These are phyloP conservation scores for Smittia aterrima DNA, from an alignment of 2,888 invertebrate genomes.

Conservation along the genomic window DNA sequence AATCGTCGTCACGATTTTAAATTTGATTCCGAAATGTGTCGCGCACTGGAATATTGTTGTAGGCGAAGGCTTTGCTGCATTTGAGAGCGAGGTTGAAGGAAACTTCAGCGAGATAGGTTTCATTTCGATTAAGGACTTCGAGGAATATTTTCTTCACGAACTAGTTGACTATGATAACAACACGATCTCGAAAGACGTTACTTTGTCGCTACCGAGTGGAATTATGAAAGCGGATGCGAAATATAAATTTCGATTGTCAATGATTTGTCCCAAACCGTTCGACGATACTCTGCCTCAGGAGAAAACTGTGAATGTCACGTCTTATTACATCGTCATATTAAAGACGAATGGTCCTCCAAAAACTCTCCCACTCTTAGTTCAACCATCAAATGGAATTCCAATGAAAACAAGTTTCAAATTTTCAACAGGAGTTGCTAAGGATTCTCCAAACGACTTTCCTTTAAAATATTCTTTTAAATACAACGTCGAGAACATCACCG, in stretches of 20 bases:
- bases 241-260: constrained; percentile 31
- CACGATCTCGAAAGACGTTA: constrained; percentile 24
- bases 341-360: constrained; percentile 27
- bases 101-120: background rate
- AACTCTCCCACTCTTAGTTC: background rate
- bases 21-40: constrained; percentile 23
- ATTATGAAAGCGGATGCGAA: background rate
- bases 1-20: constrained; percentile 22
- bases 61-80: background rate
- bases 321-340: constrained; percentile 5
- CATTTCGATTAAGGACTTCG: constrained; percentile 4
- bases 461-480: constrained; percentile 32
- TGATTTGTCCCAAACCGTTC: constrained; percentile 10
- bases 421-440: constrained; percentile 20
- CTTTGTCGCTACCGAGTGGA: background rate
- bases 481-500: background rate
- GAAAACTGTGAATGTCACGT: background rate
- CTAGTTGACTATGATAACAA: constrained; percentile 35
- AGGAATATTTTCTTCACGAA: constrained; percentile 31
- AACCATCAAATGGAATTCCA: background rate
- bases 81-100: background rate
- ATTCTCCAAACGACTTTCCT: constrained; percentile 9
- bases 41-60: constrained; percentile 10
- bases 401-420: constrained; percentile 27
- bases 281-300: background rate